These are phyloP conservation scores for Phycodurus eques DNA, from an alignment of 2,113 vertebrate genomes.

Conservation along the genomic window DNA sequence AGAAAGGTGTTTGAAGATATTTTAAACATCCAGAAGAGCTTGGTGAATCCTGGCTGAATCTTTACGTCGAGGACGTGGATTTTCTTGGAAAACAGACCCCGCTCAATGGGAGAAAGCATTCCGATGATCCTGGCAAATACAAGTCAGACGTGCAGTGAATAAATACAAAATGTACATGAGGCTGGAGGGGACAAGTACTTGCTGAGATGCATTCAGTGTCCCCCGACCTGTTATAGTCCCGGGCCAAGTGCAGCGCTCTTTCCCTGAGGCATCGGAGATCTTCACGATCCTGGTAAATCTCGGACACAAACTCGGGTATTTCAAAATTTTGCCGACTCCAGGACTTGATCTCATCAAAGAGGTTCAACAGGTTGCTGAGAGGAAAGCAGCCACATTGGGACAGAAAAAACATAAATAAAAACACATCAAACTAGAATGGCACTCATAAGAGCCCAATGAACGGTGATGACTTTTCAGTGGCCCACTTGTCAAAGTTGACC, in stretches of 20 bases:
- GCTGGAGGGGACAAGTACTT: not conserved
- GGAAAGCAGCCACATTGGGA: not conserved
- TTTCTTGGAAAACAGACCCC: constrained; percentile 78
- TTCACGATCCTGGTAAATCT: constrained; percentile 73
- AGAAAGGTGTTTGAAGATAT: constrained; percentile 74
- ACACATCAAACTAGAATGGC: not conserved
- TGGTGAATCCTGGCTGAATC: constrained; percentile 81
- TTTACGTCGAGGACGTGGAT: constrained; percentile 79
- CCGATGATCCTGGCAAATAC: constrained; percentile 72
- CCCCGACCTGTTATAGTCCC: constrained; percentile 82
- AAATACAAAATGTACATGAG: not conserved
- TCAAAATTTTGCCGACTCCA: constrained; percentile 84
- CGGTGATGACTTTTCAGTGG: not conserved
- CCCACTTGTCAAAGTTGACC: constrained; percentile 9
- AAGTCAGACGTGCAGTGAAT: not conserved
- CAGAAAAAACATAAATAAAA: not conserved
- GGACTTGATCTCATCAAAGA: constrained; percentile 81
- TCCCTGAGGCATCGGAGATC: constrained; percentile 77
- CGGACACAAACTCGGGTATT: constrained; percentile 74
- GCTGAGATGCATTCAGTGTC: not conserved
- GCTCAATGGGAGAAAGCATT: constrained; percentile 75
- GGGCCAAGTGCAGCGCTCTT: constrained; percentile 75
- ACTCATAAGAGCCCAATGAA: not conserved
- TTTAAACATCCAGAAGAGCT: constrained; percentile 78
- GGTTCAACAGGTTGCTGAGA: constrained; percentile 71